Percentiles rank a stretch among this genome's conserved stretches.
Conservation (phyloP, 2,888 invertebrate species). For the Steinernema hermaphroditum region DNA sequence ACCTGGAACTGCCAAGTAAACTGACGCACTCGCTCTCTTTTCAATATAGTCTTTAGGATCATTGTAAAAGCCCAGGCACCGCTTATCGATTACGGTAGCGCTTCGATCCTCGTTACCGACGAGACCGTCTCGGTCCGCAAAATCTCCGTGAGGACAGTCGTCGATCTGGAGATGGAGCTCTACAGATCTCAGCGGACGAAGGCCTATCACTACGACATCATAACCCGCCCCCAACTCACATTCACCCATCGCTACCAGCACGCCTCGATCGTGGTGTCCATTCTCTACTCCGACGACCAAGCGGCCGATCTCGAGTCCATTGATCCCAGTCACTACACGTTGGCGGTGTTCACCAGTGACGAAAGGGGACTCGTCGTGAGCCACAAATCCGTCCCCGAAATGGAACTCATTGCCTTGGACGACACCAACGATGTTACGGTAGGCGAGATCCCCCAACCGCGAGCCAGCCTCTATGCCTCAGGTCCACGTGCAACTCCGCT, state of each 20-base stretch:
- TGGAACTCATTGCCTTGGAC: constrained; percentile 47
- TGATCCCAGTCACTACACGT: constrained; percentile 43
- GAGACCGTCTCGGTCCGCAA: constrained; percentile 41
- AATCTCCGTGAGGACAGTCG: constrained; percentile 39
- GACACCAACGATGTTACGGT: constrained; percentile 32
- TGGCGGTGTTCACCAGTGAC: constrained; percentile 48
- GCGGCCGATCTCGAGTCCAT: constrained; percentile 49
- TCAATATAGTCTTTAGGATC: constrained; percentile 34
- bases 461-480: too few species aligned
- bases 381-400: constrained; percentile 40
- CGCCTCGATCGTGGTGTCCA: constrained; percentile 47
- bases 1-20: constrained; percentile 44
- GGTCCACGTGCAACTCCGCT: constrained; percentile 15
- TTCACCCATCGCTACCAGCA: constrained; percentile 49
- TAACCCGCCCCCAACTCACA: constrained; percentile 34
- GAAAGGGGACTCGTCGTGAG: constrained; percentile 49
- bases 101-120: constrained; percentile 38
- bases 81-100: constrained; percentile 45
- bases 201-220: constrained; percentile 39
- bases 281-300: constrained; percentile 54
- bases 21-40: not conserved
- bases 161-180: constrained; percentile 44
- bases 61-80: constrained; percentile 43
- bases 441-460: not conserved
- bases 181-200: constrained; percentile 31